Percentiles rank a stretch among this genome's conserved stretches.
Conservation (phyloP, 2,888 invertebrate genomes). For the Phasia obesa region DNA sequence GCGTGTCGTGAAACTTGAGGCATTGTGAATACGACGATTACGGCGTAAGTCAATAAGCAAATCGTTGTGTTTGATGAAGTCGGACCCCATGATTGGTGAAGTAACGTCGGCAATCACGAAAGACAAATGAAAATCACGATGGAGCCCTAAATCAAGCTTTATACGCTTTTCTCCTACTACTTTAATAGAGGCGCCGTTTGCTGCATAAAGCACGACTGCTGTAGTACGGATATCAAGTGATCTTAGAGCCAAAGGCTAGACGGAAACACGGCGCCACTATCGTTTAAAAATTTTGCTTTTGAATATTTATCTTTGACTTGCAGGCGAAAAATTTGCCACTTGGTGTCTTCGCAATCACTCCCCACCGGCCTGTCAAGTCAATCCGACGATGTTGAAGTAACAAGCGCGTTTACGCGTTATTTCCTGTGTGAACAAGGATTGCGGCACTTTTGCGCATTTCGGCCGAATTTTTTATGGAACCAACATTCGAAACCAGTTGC, state of each 20-base stretch:
- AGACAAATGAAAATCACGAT: slow-evolving; percentile 1
- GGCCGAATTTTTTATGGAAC: slow-evolving; percentile 15
- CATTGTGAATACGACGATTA: not conserved
- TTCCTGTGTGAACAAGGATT: not conserved
- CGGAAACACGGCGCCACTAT: slow-evolving; percentile 15
- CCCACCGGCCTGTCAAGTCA: not conserved
- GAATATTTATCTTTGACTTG: too few species aligned
- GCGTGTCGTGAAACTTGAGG: not conserved
- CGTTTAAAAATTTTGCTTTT: too few species aligned
- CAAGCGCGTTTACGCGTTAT: not conserved
- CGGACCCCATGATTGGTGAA: slow-evolving; percentile 9
- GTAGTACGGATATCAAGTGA: slow-evolving; percentile 4
- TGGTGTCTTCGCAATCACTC: not conserved
- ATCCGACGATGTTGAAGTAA: too few species aligned
- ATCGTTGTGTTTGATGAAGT: not conserved
- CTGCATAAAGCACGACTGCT: slow-evolving; percentile 18
- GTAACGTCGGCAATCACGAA: slow-evolving; percentile 21
- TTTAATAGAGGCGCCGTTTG: slow-evolving; percentile 1
- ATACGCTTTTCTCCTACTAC: not conserved
- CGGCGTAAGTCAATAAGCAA: slow-evolving; percentile 5
- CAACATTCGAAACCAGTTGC: slow-evolving; percentile 23
- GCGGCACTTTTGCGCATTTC: slow-evolving; percentile 38
- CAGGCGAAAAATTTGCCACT: slow-evolving; percentile 12
- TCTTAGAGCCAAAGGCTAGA: slow-evolving; percentile 12
- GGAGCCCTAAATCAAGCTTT: not conserved